Conservation (phyloP, 1,140 invertebrate species). For the Oedothorax gibbosus region DNA sequence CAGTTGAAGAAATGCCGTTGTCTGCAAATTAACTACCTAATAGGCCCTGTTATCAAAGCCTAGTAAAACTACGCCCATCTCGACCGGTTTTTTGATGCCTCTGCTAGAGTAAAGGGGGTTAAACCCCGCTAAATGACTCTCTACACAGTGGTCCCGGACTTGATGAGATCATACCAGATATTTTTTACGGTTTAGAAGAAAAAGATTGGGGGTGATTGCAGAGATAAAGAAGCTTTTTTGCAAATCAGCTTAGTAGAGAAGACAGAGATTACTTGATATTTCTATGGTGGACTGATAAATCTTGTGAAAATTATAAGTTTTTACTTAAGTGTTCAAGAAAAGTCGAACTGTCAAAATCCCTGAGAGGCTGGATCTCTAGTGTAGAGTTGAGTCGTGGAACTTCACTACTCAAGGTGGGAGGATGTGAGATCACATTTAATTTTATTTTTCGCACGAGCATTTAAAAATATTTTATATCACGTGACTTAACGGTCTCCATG, state of each 20-base stretch:
- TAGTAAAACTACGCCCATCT: background rate
- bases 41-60: background rate
- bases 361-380: too few species aligned
- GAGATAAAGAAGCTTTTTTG: background rate
- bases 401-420: too few species aligned
- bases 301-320: background rate
- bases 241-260: background rate
- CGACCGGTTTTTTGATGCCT: slow-evolving; percentile 5
- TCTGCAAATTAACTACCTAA: slow-evolving; percentile 4
- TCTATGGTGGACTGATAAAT: background rate
- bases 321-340: too few species aligned
- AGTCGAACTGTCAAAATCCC: too few species aligned
- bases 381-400: too few species aligned
- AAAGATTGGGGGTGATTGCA: slow-evolving; percentile 66
- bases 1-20: background rate
- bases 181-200: slow-evolving; percentile 66
- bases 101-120: background rate
- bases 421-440: too few species aligned
- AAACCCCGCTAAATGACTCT: background rate
- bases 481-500: too few species aligned
- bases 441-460: too few species aligned
- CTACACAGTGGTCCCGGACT: background rate
- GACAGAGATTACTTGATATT: background rate
- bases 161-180: slow-evolving; percentile 67
- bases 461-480: too few species aligned